Percentiles rank a stretch among this genome's conserved stretches.
Evolutionary conservation across 92 coral and sea anemone species (phyloP).

Genomic region (Hydrozoanthus gracilis): DNA sequence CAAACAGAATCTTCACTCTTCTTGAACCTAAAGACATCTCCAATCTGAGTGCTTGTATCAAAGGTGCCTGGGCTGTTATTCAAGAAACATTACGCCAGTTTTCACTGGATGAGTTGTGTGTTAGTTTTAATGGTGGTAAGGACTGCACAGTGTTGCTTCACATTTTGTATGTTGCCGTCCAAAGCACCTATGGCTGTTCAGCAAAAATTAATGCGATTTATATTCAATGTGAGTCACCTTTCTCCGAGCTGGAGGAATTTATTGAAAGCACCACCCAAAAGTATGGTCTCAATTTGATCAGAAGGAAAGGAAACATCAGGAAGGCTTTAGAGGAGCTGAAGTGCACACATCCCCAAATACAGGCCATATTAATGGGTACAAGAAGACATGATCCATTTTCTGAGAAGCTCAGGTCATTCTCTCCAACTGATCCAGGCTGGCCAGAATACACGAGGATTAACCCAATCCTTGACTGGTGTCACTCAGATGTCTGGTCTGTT

Average conservation of each 20-base stretch:
- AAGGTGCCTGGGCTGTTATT: constrained; percentile 98
- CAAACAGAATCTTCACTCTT: constrained; percentile 61
- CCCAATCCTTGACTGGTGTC: constrained; percentile 97
- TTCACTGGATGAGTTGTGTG: constrained; percentile 86
- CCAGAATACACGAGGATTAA: constrained; percentile 93
- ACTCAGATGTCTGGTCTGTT: constrained; percentile 93
- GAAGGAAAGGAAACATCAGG: constrained; percentile 79
- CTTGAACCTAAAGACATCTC: constrained; percentile 70
- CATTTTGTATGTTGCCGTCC: constrained; percentile 75
- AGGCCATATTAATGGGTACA: constrained; percentile 92
- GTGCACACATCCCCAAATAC: constrained; percentile 77
- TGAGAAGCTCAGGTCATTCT: constrained; percentile 79
- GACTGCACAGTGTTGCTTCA: constrained; percentile 92
- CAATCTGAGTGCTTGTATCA: constrained; percentile 81
- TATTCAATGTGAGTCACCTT: constrained; percentile 83
- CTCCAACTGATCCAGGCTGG: constrained; percentile 98
- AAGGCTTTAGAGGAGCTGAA: constrained; percentile 74
- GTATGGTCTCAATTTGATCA: constrained; percentile 81
- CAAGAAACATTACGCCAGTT: constrained; percentile 84
- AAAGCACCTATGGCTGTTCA: constrained; percentile 42
- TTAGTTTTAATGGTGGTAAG: constrained; percentile 98
- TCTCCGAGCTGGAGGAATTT: constrained; percentile 92
- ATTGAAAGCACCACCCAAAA: constrained; percentile 68
- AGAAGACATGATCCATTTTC: constrained; percentile 96
- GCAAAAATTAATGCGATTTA: constrained; percentile 81